Conservation (phyloP, 2,797 vertebrate genomes). For the Apogon hyalosoma region DNA sequence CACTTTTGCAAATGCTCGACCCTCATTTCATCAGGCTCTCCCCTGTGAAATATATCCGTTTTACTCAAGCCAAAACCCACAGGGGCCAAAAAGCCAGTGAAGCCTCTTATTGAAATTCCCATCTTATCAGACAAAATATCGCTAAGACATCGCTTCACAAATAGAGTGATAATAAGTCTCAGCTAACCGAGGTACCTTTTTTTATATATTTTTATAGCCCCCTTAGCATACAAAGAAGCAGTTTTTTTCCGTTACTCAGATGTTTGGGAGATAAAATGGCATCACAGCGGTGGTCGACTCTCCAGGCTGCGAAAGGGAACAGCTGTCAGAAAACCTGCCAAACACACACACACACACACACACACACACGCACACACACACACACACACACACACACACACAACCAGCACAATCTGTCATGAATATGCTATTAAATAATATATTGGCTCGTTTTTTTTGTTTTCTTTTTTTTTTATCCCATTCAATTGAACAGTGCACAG, state of each 20-base stretch:
- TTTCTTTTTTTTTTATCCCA: constrained; percentile 23
- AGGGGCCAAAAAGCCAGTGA: constrained; percentile 65
- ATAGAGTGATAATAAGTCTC: constrained; percentile 79
- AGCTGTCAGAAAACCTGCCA: constrained; percentile 54
- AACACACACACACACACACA: constrained; percentile 4
- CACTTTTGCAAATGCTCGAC: constrained; percentile 74
- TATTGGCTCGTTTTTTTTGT: constrained; percentile 14
- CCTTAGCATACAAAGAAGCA: constrained; percentile 59
- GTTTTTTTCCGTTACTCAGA: constrained; percentile 72
- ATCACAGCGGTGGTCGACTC: constrained; percentile 50
- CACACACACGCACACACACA: constrained; percentile 4
- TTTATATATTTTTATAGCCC: constrained; percentile 52
- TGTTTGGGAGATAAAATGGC: constrained; percentile 72
- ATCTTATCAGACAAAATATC: constrained; percentile 81
- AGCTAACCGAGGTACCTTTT: constrained; percentile 74
- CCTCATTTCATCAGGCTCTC: constrained; percentile 69
- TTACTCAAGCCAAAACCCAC: constrained; percentile 69
- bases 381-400: constrained; percentile 15
- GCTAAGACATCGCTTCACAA: constrained; percentile 73
- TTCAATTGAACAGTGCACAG: constrained; percentile 9
- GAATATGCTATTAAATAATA: constrained; percentile 26
- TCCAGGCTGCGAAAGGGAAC: constrained; percentile 44
- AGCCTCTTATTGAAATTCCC: constrained; percentile 83
- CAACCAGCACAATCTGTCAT: constrained; percentile 15
- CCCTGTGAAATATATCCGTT: constrained; percentile 76